Base-by-base conservation (phyloP, 2,797 vertebrate genomes). In the Scolopax bukidnonensis region DNA sequence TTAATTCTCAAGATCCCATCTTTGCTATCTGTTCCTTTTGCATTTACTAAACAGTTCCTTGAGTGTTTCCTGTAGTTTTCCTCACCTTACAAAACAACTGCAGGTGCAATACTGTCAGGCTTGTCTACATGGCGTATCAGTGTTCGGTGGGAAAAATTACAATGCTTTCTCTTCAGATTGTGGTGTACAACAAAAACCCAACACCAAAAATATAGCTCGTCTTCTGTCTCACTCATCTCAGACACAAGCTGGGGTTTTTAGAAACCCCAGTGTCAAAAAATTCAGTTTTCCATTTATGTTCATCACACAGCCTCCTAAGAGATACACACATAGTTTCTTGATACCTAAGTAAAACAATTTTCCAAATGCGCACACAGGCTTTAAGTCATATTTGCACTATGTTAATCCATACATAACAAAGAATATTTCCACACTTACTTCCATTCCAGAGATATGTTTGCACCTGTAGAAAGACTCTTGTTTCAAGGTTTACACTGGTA, bases 51-150 rank as follows among this genome's bases (percentile, higher is more conserved):
- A 38, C 14, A 43, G 48, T 48, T 87, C 27, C 15, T 36, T 0
- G 0, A 21, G 9, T 24, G 24, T 27, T 86, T 70, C 53, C 63
- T 40, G 32, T 18, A 43, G 50, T 13, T 59, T 75, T 63, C 5
- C 38, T 92, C 54, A 43, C 30, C 9, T 81, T 54, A 30, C 56
- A 70, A 70, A 84, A 40, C 10, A 21, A 24, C 32, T 9, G 7
- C 4, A 4, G 12, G 25, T 85, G 16, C 28, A 43, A 8, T 11
- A 20, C 7, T 12, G 15, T 27, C 64, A 60, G 41, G 15, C 6
- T 85, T 59, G 16, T 56, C 40, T 60, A 27, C 16, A 11, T 10
- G n/a, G 28, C 1, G 0, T 27, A 23, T 2, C 0, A 1, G 7
- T 23, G 36, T 28, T 74, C 21, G 18, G 27, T 38, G 41, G 60